Base-by-base conservation (phyloP, 2,797 vertebrate genomes). In the Anableps anableps region DNA sequence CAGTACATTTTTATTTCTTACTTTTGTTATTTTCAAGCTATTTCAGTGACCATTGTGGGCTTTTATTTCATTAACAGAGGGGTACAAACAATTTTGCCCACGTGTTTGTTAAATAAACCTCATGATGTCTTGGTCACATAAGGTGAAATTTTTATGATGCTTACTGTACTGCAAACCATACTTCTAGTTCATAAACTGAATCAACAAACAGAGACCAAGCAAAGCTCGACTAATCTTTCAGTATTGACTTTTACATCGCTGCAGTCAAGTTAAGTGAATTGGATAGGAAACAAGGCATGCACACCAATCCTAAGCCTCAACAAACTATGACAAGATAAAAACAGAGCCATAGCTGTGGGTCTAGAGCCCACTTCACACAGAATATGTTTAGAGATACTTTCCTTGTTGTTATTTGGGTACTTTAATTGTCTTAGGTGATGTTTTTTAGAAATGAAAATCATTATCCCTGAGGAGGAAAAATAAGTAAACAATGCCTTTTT, bases 171-270 rank as follows among this genome's bases (percentile, higher is more conserved):
- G 53, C 72, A 72, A 75, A 81, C 51, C 34, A 41, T 77, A 83
- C 36, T 17, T n/a, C 38, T 48, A 60, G 70, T 81, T 86, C 76
- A 79, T 43, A 85, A 83, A 83, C 23, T 75, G 21, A 80, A 85
- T 70, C 60, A 26, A 26, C 23, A 45, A 66, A 76, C 77, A 76
- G n/a, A 77, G 60, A 76, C n/a, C 16, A 55, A 71, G 36, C 31
- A 53, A 68, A 47, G 13, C 41, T 45, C 41, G 17, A 5, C 13
- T 53, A 76, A n/a, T 71, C 16, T 48, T 55, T 51, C 34, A 51
- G 75, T 80, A 80, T 79, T 34, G 53, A 85, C 64, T 71, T 76
- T 77, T 19, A 74, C 41, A 34, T 81, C 45, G 50, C 34, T 74
- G 13, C 66, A 60, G 14, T 64, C 36, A 53, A 84, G 73, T 77